These are phyloP conservation scores for Podotricha telesiphe DNA, from an alignment of 2,888 invertebrate species.

Conservation along the genomic window DNA sequence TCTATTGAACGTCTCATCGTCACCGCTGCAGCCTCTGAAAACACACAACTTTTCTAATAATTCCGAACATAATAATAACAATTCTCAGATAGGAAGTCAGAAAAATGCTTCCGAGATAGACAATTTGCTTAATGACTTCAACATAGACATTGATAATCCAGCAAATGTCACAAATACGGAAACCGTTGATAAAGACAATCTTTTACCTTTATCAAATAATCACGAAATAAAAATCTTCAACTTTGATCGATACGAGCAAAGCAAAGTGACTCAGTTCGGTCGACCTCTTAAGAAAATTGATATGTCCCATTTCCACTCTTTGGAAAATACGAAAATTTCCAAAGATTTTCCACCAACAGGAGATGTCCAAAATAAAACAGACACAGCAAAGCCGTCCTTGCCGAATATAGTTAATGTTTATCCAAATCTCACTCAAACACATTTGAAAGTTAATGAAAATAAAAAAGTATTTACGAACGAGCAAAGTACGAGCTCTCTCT, in stretches of 20 bases:
- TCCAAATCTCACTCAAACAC: constrained; percentile 77
- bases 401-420: constrained; percentile 77
- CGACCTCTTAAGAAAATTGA: constrained; percentile 75
- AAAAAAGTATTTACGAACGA: constrained; percentile 77
- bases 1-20: constrained; percentile 75
- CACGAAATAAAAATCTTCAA: constrained; percentile 79
- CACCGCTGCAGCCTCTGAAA: constrained; percentile 76
- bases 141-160: constrained; percentile 55
- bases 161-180: constrained; percentile 58
- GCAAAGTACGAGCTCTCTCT: constrained; percentile 79
- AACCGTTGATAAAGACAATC: constrained; percentile 52
- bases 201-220: constrained; percentile 59
- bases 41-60: constrained; percentile 75
- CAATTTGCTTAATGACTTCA: constrained; percentile 72
- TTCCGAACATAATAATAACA: constrained; percentile 74
- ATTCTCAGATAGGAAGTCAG: constrained; percentile 67
- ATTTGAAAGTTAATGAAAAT: constrained; percentile 75
- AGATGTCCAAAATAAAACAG: constrained; percentile 60
- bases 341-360: constrained; percentile 72
- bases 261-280: constrained; percentile 65
- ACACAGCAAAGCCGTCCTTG: constrained; percentile 59
- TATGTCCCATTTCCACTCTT: constrained; percentile 74
- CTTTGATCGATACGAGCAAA: constrained; percentile 80
- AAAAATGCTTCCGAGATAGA: constrained; percentile 68
- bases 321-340: constrained; percentile 78